phyloP scores from a whole-genome alignment of 2,113 vertebrate species.

The Coptodon rendalli region DNA sequence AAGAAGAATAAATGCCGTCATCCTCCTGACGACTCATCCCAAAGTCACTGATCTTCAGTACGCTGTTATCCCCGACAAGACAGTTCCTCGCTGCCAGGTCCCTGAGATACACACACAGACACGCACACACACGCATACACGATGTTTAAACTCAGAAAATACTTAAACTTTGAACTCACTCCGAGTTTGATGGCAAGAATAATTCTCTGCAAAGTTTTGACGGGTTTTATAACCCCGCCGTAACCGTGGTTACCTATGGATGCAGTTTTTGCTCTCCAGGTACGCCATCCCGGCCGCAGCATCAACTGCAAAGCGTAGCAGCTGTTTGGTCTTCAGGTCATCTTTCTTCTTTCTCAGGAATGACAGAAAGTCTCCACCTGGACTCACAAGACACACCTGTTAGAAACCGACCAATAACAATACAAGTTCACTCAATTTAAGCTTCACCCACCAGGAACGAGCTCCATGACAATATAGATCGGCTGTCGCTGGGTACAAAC shows the following conservation, averaged over 20 bases:
- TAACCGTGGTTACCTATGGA: slow-evolving; percentile 82
- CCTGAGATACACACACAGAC: slow-evolving; percentile 53
- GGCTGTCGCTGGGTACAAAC: slow-evolving; percentile 96
- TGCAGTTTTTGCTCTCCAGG: slow-evolving; percentile 94
- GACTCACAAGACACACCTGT: not conserved
- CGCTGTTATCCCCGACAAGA: slow-evolving; percentile 85
- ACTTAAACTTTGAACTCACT: not conserved
- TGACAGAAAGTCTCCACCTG: slow-evolving; percentile 95
- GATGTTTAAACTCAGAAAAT: not conserved
- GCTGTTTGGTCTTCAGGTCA: slow-evolving; percentile 89
- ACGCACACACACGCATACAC: not conserved
- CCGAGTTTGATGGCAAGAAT: not conserved
- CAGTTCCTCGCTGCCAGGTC: slow-evolving; percentile 97
- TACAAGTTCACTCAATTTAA: not conserved
- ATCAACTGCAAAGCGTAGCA: slow-evolving; percentile 89
- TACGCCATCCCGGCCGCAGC: slow-evolving; percentile 92
- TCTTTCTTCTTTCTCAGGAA: slow-evolving; percentile 96
- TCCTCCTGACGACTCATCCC: slow-evolving; percentile 98
- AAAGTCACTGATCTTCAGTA: slow-evolving; percentile 97
- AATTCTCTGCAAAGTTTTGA: not conserved
- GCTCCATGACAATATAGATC: slow-evolving; percentile 98
- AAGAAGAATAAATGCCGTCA: slow-evolving; percentile 93
- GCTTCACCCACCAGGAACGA: slow-evolving; percentile 83
- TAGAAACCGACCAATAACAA: not conserved
- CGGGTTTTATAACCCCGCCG: not conserved